Base-by-base conservation (phyloP, 2,113 vertebrate species). In the Aegotheles bennettii region DNA sequence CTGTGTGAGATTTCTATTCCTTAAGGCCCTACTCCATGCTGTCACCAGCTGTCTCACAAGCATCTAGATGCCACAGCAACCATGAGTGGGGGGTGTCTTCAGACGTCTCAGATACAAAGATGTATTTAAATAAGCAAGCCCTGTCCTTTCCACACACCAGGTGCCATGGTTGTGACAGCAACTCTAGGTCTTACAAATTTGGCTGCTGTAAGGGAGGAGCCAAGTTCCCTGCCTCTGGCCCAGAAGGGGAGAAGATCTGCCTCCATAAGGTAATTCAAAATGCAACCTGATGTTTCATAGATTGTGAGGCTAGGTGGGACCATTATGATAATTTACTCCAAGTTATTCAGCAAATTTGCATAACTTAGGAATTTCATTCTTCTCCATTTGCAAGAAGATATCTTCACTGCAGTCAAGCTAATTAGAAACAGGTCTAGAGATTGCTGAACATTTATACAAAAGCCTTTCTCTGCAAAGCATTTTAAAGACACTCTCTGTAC, bases 261-360 rank as follows among this genome's bases (percentile, higher is more conserved):
- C 57, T 79, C 77, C 40, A 29, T 31, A 28, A 82, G 42, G 35
- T 64, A 73, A 90, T 90, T 79, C 57, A 69, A 69, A 83, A 28
- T 45, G 57, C 61, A 90, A 64, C 56, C 36, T 83, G 57, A 79
- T 31, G 53, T 64, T 75, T 78, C 36, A 42, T 7, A 76, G 38
- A 64, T 25, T 64, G 40, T 42, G 38, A 71, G 36, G 43, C 53
- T 80, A 83, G 28, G 25, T 79, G 36, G 35, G 53, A 79, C 16
- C 5, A 51, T 60, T 43, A 76, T 40, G 40, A 43, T 69, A 40
- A 85, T 80, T 82, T 73, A 53, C 53, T 65, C 33, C 19, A 38
- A 71, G 57, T 59, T 83, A 93, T 60, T 90, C 70, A 85, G 53
- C n/a, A 76, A 28, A 93, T 82, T 71, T 89, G 80, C n/a, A 18